Evolutionary conservation across 2,888 invertebrate species (phyloP).

Genomic region (Drosophila stalkeri): DNA sequence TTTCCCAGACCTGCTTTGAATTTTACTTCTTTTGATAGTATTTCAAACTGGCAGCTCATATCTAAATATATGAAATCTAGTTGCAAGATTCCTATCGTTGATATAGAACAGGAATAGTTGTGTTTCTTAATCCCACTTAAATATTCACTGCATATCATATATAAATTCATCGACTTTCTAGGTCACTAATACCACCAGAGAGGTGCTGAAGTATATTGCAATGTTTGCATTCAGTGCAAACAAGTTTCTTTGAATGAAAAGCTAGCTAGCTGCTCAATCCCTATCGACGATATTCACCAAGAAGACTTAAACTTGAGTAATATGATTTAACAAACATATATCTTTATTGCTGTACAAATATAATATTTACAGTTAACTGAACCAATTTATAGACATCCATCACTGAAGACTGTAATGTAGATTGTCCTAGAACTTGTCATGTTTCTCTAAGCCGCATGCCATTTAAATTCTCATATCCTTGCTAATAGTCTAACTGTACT

Average conservation of each 20-base stretch:
- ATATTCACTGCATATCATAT: not conserved
- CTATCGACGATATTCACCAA: too few relatives aligned
- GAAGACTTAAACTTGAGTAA: too few relatives aligned
- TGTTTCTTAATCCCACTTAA: not conserved
- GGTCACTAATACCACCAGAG: not conserved
- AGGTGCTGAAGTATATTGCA: not conserved
- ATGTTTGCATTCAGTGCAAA: not conserved
- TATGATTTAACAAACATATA: not conserved
- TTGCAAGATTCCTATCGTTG: constrained; percentile 51
- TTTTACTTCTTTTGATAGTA: not conserved
- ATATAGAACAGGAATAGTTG: constrained; percentile 32
- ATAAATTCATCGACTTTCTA: not conserved
- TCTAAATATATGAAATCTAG: not conserved
- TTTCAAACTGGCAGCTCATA: not conserved
- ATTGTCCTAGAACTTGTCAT: not conserved
- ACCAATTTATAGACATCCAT: not conserved
- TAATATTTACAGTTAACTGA: not conserved
- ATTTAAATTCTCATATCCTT: constrained; percentile 24
- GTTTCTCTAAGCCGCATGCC: constrained; percentile 1
- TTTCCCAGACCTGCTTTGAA: not conserved
- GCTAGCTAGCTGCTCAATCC: too few relatives aligned
- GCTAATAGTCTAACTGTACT: constrained; percentile 36
- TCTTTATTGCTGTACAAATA: not conserved
- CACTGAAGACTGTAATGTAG: not conserved
- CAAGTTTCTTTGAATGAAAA: not conserved